Evolutionary conservation across 2,797 vertebrate species (phyloP).

Genomic region (Holocentrus rufus): DNA sequence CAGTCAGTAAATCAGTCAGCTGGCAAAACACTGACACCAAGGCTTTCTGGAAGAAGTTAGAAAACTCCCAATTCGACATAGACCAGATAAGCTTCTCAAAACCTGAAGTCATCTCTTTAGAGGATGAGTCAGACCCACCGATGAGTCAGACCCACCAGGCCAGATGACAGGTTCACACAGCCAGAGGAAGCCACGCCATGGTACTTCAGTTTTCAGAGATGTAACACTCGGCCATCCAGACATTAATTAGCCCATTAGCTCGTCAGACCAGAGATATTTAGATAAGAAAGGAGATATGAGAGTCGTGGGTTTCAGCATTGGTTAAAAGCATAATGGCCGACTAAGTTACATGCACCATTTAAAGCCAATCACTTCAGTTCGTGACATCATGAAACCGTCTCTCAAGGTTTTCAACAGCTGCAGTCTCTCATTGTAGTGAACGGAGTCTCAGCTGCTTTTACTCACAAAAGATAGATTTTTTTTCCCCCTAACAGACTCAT

Average conservation of each 20-base stretch:
- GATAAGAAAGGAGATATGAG: too few relatives aligned
- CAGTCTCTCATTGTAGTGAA: too few relatives aligned
- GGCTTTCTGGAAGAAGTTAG: constrained; percentile 28
- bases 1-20: constrained; percentile 35
- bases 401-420: too few relatives aligned
- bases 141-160: background rate
- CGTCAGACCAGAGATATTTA: background rate
- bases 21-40: constrained; percentile 35
- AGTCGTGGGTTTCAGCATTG: too few relatives aligned
- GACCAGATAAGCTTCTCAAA: constrained; percentile 20
- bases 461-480: too few relatives aligned
- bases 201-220: background rate
- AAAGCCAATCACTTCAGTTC: too few relatives aligned
- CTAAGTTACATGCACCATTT: too few relatives aligned
- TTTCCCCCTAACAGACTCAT: too few relatives aligned
- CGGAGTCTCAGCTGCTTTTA: too few relatives aligned
- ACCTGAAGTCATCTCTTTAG: background rate
- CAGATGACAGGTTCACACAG: background rate
- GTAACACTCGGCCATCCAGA: background rate
- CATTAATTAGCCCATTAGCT: background rate
- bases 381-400: too few relatives aligned
- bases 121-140: background rate
- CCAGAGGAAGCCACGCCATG: background rate
- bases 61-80: constrained; percentile 18
- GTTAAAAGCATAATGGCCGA: too few relatives aligned